Evolutionary conservation across 2,888 invertebrate genomes (phyloP).

Genomic region (Syrphus vitripennis): DNA sequence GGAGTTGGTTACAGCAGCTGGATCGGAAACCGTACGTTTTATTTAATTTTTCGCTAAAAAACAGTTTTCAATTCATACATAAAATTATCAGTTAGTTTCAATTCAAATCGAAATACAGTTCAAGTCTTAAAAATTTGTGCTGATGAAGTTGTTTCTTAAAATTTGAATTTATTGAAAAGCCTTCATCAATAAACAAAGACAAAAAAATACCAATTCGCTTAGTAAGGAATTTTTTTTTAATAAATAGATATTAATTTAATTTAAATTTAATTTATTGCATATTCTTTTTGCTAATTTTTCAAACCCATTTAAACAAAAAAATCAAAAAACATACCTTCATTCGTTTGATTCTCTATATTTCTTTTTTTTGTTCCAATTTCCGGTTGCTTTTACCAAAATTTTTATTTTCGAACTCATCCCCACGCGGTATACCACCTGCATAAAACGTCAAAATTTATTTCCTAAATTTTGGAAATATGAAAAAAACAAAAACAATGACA

Average conservation of each 20-base stretch:
- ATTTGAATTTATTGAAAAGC: conserved; percentile 1
- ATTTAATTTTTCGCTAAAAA: background rate
- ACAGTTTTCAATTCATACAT: background rate
- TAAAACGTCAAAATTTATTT: conserved; percentile 62
- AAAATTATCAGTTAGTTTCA: background rate
- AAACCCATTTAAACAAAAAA: conserved; percentile 15
- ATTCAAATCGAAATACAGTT: background rate
- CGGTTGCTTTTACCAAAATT: conserved; percentile 72
- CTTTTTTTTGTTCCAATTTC: conserved; percentile 69
- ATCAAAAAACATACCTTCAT: conserved; percentile 22
- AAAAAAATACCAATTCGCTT: background rate
- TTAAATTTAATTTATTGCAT: conserved; percentile 7
- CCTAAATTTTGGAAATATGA: conserved; percentile 60
- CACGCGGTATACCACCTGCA: conserved; percentile 66
- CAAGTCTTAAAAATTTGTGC: background rate
- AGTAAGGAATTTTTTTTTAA: background rate
- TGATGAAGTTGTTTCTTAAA: conserved; percentile 10
- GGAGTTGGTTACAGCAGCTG: conserved; percentile 98
- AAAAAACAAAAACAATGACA: conserved; percentile 43
- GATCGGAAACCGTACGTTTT: conserved; percentile 92
- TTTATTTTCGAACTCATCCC: conserved; percentile 65
- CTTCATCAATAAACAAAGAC: background rate
- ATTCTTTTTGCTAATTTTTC: conserved; percentile 23
- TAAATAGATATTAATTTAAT: too few species aligned
- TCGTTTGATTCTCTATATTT: conserved; percentile 66